Evolutionary conservation across 2,113 vertebrate genomes (phyloP).

Genomic region (Channa argus): DNA sequence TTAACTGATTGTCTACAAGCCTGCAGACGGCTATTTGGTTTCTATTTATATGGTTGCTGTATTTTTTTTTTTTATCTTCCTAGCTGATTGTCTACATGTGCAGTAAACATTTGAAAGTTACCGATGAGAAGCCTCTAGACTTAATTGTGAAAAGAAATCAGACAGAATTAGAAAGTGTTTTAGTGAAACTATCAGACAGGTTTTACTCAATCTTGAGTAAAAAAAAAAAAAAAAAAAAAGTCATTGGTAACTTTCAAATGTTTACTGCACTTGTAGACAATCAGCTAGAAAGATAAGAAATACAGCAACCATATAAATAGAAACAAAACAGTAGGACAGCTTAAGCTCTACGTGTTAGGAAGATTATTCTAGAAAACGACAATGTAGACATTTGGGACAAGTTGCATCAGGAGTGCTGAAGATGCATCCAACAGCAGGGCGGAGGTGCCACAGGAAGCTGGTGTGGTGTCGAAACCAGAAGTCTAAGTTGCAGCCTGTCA

Average conservation of each 20-base stretch:
- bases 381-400: neutral
- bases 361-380: neutral
- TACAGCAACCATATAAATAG: neutral
- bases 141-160: too few species aligned
- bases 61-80: neutral
- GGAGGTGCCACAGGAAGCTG: constrained; percentile 59
- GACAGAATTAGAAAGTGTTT: neutral
- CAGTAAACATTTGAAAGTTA: too few species aligned
- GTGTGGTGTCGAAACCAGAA: constrained; percentile 64
- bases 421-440: constrained; percentile 36
- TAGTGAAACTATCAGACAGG: neutral
- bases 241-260: too few species aligned
- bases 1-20: too few species aligned
- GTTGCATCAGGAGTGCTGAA: constrained; percentile 5
- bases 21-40: too few species aligned
- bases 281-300: neutral
- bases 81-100: too few species aligned
- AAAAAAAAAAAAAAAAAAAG: too few species aligned
- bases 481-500: constrained; percentile 32
- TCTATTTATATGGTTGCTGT: neutral
- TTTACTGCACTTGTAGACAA: neutral
- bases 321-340: neutral
- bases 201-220: too few species aligned
- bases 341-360: neutral
- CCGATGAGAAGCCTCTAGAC: too few species aligned